These are phyloP conservation scores for Struthio camelus DNA, from an alignment of 2,113 vertebrate species.

Conservation along the genomic window DNA sequence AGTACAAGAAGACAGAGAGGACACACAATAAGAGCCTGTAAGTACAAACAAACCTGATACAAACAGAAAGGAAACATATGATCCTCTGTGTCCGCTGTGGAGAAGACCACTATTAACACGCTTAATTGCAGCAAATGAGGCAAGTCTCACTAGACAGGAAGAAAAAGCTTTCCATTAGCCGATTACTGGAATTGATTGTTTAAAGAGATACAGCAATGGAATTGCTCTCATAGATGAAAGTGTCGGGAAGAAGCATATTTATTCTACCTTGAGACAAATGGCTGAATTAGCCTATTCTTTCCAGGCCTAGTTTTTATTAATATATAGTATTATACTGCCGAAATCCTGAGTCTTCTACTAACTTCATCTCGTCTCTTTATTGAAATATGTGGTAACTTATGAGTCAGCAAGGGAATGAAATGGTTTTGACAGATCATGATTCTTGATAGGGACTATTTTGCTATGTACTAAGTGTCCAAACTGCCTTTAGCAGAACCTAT, in stretches of 20 bases:
- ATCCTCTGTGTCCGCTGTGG: neutral
- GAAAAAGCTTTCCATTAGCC: neutral
- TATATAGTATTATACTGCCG: neutral
- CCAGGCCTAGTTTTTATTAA: neutral
- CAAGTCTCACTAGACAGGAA: neutral
- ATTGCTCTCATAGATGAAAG: neutral
- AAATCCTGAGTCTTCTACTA: neutral
- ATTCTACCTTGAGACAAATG: neutral
- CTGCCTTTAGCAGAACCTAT: neutral
- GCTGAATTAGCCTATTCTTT: neutral
- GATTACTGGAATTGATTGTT: neutral
- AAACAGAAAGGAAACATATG: neutral
- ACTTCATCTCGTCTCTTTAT: neutral
- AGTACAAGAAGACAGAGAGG: neutral
- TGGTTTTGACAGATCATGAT: neutral
- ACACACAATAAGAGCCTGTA: neutral
- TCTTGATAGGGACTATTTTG: neutral
- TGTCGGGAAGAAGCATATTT: neutral
- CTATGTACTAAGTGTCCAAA: neutral
- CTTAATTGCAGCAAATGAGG: neutral
- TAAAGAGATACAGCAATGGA: neutral
- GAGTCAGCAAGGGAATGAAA: neutral
- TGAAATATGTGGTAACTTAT: neutral
- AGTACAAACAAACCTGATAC: neutral
- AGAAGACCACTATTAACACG: neutral